Conservation (phyloP, 2,888 invertebrate genomes). For the Lithophane leautieri region DNA sequence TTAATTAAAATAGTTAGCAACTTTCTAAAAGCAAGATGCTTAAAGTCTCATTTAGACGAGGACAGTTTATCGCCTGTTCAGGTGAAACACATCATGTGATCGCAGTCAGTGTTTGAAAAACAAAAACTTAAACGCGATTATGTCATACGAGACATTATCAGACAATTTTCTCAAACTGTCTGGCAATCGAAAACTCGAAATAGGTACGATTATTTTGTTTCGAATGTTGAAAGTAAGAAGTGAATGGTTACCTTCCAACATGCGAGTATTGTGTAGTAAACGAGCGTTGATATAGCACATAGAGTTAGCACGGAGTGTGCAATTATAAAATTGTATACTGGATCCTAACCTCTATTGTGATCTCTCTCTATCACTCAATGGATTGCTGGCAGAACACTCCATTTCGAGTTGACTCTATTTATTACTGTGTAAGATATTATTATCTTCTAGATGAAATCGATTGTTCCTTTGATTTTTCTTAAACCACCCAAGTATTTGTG, state of each 20-base stretch:
- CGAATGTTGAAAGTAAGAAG: not conserved
- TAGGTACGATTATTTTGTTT: not conserved
- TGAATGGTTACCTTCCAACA: not conserved
- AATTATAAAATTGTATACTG: not conserved
- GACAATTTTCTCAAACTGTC: not conserved
- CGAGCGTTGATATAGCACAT: not conserved
- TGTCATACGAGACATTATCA: no score
- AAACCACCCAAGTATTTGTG: no score
- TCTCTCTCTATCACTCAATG: no score
- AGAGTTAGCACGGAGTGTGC: not conserved
- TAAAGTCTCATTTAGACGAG: conserved; percentile 18
- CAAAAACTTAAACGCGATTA: not conserved
- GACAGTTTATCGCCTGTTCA: not conserved
- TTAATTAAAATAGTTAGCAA: conserved; percentile 70
- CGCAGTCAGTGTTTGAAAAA: not conserved
- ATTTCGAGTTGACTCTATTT: no score
- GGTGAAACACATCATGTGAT: not conserved
- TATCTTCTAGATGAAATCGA: no score
- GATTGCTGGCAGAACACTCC: not conserved
- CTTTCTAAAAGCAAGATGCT: conserved; percentile 57
- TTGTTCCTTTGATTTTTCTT: no score
- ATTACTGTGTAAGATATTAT: no score
- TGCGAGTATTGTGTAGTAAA: not conserved
- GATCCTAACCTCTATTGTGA: no score
- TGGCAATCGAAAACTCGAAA: not conserved